phyloP scores from a whole-genome alignment of 2,113 vertebrate genomes.

The Ranitomeya variabilis region DNA sequence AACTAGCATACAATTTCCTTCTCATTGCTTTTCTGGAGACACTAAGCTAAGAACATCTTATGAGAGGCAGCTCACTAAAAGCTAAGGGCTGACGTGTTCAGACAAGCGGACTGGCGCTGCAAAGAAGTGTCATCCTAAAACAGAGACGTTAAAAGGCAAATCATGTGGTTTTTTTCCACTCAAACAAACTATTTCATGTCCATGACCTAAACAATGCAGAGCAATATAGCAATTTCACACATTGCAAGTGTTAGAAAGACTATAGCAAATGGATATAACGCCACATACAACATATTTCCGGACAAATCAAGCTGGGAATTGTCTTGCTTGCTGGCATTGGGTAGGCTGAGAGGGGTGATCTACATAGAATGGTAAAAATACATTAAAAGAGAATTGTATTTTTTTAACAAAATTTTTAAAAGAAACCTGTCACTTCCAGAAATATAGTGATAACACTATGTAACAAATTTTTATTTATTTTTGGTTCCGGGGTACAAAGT shows the following conservation, averaged over 20 bases:
- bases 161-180: conserved; percentile 27
- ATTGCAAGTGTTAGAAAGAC: conserved; percentile 17
- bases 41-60: conserved; percentile 27
- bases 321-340: background rate
- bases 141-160: conserved; percentile 34
- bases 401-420: background rate
- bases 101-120: conserved; percentile 3
- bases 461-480: no score
- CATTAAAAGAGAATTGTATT: background rate
- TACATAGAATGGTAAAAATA: background rate
- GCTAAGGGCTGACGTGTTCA: conserved; percentile 28
- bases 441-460: no score
- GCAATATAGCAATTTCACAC: conserved; percentile 22
- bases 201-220: conserved; percentile 32
- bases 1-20: conserved; percentile 41
- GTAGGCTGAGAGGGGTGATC: background rate
- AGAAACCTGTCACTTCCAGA: background rate
- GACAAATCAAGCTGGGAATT: background rate
- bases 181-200: conserved; percentile 33
- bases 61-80: conserved; percentile 24
- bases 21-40: conserved; percentile 31
- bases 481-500: no score
- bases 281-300: background rate
- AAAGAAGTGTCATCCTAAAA: conserved; percentile 35
- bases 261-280: background rate